phyloP scores from a whole-genome alignment of 2,797 vertebrate species.

The Luscinia luscinia region DNA sequence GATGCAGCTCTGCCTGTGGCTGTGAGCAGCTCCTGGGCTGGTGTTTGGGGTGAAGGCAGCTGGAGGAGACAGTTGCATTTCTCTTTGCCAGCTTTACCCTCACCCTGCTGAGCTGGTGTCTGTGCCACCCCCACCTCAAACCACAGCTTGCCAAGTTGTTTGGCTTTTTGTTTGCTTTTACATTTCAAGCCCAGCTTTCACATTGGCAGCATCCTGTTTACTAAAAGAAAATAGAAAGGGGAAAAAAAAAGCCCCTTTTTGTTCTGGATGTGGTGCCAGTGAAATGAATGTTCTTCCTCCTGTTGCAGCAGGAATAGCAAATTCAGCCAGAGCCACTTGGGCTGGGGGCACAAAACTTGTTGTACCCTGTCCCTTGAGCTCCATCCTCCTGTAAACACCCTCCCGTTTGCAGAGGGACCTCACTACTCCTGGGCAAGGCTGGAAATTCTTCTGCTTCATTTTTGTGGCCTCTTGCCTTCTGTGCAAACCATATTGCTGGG shows the following conservation, averaged over 20 bases:
- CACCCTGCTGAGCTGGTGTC: not conserved
- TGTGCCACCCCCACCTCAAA: not conserved
- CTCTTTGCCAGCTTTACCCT: not conserved
- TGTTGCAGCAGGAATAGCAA: not conserved
- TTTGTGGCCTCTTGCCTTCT: not conserved
- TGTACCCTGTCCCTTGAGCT: not conserved
- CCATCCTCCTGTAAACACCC: not conserved
- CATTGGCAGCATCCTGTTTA: slow-evolving; percentile 50
- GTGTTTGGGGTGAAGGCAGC: not conserved
- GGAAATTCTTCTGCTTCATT: not conserved
- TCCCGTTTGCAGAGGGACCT: not conserved
- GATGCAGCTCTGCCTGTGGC: not conserved
- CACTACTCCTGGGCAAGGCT: not conserved
- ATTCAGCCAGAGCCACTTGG: not conserved
- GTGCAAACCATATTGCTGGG: not conserved
- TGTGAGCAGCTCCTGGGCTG: not conserved
- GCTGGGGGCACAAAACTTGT: not conserved
- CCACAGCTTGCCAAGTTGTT: not conserved
- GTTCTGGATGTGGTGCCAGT: not conserved
- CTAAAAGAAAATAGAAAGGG: not conserved
- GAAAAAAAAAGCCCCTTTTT: not conserved
- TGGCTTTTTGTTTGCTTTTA: slow-evolving; percentile 41
- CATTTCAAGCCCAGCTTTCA: not conserved
- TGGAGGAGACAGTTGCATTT: not conserved
- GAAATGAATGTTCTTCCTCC: not conserved